Evolutionary conservation across 2,797 vertebrate species (phyloP), one percentile per base, ranked within the genome.

Genomic region (Dryobates pubescens): DNA sequence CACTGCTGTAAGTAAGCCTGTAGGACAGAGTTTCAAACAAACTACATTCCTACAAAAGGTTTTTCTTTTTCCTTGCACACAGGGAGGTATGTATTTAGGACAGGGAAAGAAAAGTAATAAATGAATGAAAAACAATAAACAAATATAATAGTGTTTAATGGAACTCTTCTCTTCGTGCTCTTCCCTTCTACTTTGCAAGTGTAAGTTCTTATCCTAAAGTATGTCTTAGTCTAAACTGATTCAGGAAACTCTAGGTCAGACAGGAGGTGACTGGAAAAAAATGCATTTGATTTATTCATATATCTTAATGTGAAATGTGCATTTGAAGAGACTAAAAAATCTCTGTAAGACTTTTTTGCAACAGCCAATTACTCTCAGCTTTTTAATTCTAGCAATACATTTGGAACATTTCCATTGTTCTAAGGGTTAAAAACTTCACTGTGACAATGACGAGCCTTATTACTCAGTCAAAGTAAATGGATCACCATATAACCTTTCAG

Each of bases 391-490:
- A 82, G 88, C 38, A 86, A 68, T 89, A 93, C 81, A 89, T 95
- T 95, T 90, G 69, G 82, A 96, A 88, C 89, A 82, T 95, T 96
- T 92, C 92, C 93, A 97, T 98, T 98, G 98, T 98, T 98, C 97
- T 98, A 97, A 97, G 97, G 97, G 97, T 98, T 98, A 98, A 98
- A 98, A 98, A 97, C 97, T 94, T 95, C 96, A 77, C 94, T 53
- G 72, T 97, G 96, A 97, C 97, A 98, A 98, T 97, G 97, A 98
- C 92, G 94, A 97, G 96, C 97, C 97, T 98, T 98, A 98, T 98
- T 98, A 98, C 97, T 96, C 97, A 98, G 97, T 98, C 98, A 98
- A 98, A 98, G 96, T 98, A 98, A 98, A 97, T 98, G 98, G 98
- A 98, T 98, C 97, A 97, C 97, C 97, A 97, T 97, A 97, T 98